Percentiles rank a stretch among this genome's conserved stretches.
phyloP scores from a whole-genome alignment of 2,797 vertebrate species.

The Sebastes steindachneri region DNA sequence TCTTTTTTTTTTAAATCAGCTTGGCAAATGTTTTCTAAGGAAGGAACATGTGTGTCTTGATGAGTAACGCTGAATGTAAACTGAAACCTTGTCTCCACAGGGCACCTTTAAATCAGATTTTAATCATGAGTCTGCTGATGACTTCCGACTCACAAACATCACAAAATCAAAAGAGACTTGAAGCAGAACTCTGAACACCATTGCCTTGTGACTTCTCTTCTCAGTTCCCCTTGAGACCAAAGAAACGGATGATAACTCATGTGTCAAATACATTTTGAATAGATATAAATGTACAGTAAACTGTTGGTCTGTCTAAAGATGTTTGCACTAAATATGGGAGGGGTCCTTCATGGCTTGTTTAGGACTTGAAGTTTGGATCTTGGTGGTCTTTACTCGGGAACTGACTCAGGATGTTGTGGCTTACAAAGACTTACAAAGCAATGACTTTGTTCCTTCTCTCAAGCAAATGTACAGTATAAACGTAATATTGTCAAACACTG shows the following conservation, averaged over 20 bases:
- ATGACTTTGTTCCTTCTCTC: neutral
- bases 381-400: neutral
- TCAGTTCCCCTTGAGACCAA: too few species aligned
- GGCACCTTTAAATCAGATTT: neutral
- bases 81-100: fast-evolving
- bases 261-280: neutral
- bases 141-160: neutral
- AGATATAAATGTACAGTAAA: too few species aligned
- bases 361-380: neutral
- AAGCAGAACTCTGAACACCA: too few species aligned
- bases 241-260: neutral
- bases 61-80: neutral
- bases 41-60: neutral
- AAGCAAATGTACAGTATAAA: neutral
- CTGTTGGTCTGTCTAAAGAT: neutral
- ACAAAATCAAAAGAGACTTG: neutral
- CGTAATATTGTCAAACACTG: neutral
- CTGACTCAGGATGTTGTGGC: neutral
- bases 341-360: neutral
- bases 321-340: neutral
- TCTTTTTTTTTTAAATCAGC: neutral
- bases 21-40: neutral
- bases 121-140: neutral
- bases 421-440: neutral
- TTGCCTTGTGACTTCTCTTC: too few species aligned